These are phyloP conservation scores for Leiothrix lutea DNA, from an alignment of 2,113 vertebrate genomes.

Conservation along the genomic window DNA sequence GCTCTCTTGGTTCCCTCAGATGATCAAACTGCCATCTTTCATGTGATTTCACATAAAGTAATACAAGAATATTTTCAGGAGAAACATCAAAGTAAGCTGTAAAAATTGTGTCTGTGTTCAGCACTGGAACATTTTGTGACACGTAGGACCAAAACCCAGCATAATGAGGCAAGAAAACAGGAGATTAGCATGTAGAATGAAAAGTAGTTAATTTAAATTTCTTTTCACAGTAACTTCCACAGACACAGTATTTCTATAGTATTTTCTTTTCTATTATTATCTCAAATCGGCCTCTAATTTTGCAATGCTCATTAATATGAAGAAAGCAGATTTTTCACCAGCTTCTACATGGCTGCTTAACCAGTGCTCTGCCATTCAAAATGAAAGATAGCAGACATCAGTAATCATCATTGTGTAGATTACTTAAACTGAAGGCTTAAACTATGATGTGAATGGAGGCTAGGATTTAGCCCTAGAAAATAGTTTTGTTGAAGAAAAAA, in stretches of 20 bases:
- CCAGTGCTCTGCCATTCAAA: not conserved
- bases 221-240: not conserved
- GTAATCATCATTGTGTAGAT: not conserved
- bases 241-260: not conserved
- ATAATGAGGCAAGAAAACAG: not conserved
- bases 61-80: not conserved
- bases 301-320: not conserved
- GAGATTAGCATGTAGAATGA: not conserved
- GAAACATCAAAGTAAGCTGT: not conserved
- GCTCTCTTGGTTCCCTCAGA: not conserved
- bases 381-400: not conserved
- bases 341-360: not conserved
- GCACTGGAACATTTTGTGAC: not conserved
- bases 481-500: slow-evolving; percentile 6
- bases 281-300: not conserved
- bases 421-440: not conserved
- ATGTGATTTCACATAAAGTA: not conserved
- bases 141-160: not conserved
- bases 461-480: not conserved
- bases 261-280: not conserved
- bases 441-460: not conserved
- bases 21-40: not conserved
- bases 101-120: not conserved
- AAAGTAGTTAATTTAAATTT: not conserved
- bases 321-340: not conserved